Evolutionary conservation across 2,888 invertebrate species (phyloP).

Genomic region (Argyra leucocephala): DNA sequence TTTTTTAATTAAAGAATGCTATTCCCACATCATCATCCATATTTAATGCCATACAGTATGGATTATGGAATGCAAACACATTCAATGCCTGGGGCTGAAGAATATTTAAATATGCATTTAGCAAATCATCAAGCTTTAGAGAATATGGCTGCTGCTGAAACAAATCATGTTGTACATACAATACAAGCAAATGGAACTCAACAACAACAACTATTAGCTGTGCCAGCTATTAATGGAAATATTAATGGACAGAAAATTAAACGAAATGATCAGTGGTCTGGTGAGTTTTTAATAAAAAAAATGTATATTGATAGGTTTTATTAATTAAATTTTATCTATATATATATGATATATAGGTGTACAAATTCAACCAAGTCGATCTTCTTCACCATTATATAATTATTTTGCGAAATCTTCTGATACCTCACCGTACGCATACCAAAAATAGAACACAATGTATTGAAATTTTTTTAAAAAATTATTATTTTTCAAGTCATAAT

Average conservation of each 20-base stretch:
- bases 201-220: conserved; percentile 30
- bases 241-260: conserved; percentile 38
- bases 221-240: conserved; percentile 26
- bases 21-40: conserved; percentile 37
- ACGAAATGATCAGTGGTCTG: conserved; percentile 39
- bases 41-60: conserved; percentile 43
- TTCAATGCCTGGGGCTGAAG: conserved; percentile 33
- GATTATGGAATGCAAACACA: conserved; percentile 35
- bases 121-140: conserved; percentile 36
- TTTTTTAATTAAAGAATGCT: conserved; percentile 33
- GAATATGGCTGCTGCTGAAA: conserved; percentile 30
- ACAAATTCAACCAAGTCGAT: neutral
- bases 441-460: neutral
- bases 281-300: conserved; percentile 22
- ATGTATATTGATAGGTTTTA: too few relatives aligned
- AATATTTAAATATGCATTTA: conserved; percentile 33
- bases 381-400: neutral
- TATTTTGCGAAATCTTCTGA: neutral
- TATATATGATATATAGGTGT: neutral
- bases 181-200: conserved; percentile 34
- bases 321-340: too few relatives aligned
- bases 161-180: conserved; percentile 36
- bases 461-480: too few relatives aligned
- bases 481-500: too few relatives aligned
- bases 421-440: neutral